phyloP scores from a whole-genome alignment of 2,797 vertebrate genomes.

The Sebastes variabilis region DNA sequence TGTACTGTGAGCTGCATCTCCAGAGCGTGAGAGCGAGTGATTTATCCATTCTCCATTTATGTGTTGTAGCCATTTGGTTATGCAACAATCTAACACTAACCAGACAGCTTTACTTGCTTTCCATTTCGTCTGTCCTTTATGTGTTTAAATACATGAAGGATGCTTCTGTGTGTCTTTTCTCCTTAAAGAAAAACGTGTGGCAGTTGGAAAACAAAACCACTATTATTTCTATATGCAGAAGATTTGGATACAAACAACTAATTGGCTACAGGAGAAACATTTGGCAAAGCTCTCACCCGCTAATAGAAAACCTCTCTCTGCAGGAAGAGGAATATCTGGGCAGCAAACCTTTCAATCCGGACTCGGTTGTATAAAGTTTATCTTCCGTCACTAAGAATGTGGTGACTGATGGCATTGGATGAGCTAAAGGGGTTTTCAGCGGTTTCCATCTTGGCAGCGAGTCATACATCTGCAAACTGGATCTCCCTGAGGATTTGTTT shows the following conservation, averaged over 20 bases:
- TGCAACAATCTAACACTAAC: constrained; percentile 49
- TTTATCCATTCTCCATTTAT: constrained; percentile 61
- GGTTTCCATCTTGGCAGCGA: constrained; percentile 57
- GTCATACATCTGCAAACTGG: constrained; percentile 50
- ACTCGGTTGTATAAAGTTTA: constrained; percentile 54
- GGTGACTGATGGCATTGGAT: constrained; percentile 54
- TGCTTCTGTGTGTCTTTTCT: not conserved
- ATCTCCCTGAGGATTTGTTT: constrained; percentile 48
- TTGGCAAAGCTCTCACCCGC: constrained; percentile 31
- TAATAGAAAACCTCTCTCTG: constrained; percentile 49
- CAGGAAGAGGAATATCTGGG: constrained; percentile 59
- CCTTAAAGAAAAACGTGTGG: not conserved
- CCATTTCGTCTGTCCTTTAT: not conserved
- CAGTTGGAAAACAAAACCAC: not conserved
- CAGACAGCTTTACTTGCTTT: constrained; percentile 39
- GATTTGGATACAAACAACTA: not conserved
- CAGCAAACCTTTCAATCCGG: constrained; percentile 33
- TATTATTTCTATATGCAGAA: not conserved
- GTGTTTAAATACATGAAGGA: not conserved
- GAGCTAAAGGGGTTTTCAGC: constrained; percentile 41
- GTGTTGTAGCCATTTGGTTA: constrained; percentile 43
- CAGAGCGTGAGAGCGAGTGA: constrained; percentile 41
- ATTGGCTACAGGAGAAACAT: constrained; percentile 14
- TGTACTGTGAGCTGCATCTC: constrained; percentile 55
- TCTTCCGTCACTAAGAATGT: constrained; percentile 67